Conservation (phyloP, 2,113 vertebrate genomes). For the Electrona antarctica region DNA sequence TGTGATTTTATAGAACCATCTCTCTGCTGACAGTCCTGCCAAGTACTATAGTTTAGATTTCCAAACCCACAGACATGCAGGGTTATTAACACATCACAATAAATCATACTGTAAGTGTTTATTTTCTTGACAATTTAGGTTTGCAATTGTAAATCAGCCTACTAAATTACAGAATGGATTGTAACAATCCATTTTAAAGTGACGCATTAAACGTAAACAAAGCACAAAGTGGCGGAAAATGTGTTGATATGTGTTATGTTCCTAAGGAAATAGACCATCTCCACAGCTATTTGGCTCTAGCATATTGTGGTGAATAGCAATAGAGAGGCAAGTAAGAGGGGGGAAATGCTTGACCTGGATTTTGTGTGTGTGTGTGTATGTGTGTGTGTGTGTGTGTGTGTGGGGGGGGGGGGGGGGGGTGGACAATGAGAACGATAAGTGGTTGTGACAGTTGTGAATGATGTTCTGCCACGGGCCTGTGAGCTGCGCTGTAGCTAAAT, state of each 20-base stretch:
- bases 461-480: constrained; percentile 85
- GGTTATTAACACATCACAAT: background rate
- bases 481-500: constrained; percentile 84
- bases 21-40: constrained; percentile 19
- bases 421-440: constrained; percentile 92
- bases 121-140: too few species aligned
- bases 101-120: too few species aligned
- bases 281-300: constrained; percentile 72
- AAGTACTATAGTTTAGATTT: constrained; percentile 12
- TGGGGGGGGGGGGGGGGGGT: constrained; percentile 10
- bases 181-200: constrained; percentile 21
- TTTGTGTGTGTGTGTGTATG: constrained; percentile 69
- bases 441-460: constrained; percentile 94
- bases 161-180: constrained; percentile 22
- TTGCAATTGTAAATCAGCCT: too few species aligned
- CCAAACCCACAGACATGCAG: constrained; percentile 1
- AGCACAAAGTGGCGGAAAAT: constrained; percentile 47
- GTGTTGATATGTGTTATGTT: constrained; percentile 42
- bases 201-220: constrained; percentile 43
- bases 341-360: constrained; percentile 80
- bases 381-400: too few species aligned
- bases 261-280: constrained; percentile 38
- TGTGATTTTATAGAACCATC: constrained; percentile 33
- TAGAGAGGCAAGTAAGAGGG: constrained; percentile 58
- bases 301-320: constrained; percentile 63